Base-by-base conservation (phyloP, 2,113 vertebrate genomes). In the Macheiramphus alcinus region DNA sequence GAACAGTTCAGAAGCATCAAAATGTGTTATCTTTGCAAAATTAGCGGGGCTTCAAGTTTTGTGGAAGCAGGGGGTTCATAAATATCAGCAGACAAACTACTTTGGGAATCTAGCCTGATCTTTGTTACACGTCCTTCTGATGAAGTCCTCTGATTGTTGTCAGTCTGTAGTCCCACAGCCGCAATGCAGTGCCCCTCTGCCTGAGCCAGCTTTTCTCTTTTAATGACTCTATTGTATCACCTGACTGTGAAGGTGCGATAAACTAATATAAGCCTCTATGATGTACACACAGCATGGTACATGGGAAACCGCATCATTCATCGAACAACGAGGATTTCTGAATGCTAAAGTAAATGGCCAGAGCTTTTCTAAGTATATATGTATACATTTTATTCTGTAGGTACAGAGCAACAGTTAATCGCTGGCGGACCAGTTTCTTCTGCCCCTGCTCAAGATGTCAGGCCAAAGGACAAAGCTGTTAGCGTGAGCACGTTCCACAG, bases 401-500 rank as follows among this genome's bases (percentile, higher is more conserved):
- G 95, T 94, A 88, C 95, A 97, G 99, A 99, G 70, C 97, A 94
- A 40, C 97, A 97, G 50, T 96, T 94, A 45, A 59, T 66, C 7
- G 38, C 88, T 6, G 97, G 97, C 0, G 84, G 95, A 56, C 88
- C 97, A 36, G 93, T 78, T 45, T 95, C 98, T 15, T 93, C 97
- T 22, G 94, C 97, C 15, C 98, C 98, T 48, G 97, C 98, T 52
- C 99, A 94, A 95, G 98, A 98, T 19, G 99, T 99, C 5, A 98
- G 99, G 58, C 99, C 99, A 12, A 99, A 99, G 96, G 98, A 99
- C 79, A 99, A 98, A 76, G 67, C 95, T 2, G 70, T 61, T 50
- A 67, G 80, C 52, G 95, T 97, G 50, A 66, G 97, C 14, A 95
- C 96, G 11, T 34, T 98, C 70, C 97, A 95, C 92, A 97, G 96